These are phyloP conservation scores for Scylla paramamosain DNA, from an alignment of 1,140 invertebrate genomes.

Conservation along the genomic window DNA sequence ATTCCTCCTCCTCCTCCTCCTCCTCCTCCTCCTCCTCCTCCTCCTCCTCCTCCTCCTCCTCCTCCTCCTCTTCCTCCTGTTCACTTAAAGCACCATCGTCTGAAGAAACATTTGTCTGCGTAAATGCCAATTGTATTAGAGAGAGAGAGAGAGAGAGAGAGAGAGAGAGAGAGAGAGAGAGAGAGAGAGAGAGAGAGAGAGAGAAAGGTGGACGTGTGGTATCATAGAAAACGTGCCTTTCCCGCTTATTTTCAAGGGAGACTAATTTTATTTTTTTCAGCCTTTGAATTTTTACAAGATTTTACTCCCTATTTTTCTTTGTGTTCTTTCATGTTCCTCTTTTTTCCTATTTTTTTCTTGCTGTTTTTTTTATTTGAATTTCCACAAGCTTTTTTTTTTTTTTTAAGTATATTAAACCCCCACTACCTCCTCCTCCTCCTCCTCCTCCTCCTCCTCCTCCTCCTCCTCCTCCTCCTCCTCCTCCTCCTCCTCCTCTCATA, in stretches of 20 bases:
- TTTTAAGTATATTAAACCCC: too few relatives aligned
- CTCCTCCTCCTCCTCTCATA: too few relatives aligned
- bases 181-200: conserved; percentile 37
- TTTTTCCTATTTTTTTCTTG: too few relatives aligned
- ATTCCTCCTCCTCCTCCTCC: background rate
- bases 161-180: conserved; percentile 18
- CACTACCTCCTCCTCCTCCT: background rate
- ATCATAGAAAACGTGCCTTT: background rate
- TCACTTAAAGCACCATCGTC: background rate
- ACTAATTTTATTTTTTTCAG: background rate
- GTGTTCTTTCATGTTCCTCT: background rate
- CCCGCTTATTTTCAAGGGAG: background rate
- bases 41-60: background rate
- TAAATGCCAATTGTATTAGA: background rate
- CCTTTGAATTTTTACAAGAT: too few relatives aligned
- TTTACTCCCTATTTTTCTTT: too few relatives aligned
- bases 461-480: background rate
- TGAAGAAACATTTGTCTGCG: background rate
- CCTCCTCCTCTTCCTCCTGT: background rate
- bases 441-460: background rate
- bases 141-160: background rate
- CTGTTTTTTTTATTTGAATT: too few relatives aligned
- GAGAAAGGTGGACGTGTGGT: background rate
- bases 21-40: background rate
- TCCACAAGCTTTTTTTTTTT: too few relatives aligned